These are phyloP conservation scores for Saturnia japonica DNA, from an alignment of 2,888 invertebrate genomes.

Conservation along the genomic window DNA sequence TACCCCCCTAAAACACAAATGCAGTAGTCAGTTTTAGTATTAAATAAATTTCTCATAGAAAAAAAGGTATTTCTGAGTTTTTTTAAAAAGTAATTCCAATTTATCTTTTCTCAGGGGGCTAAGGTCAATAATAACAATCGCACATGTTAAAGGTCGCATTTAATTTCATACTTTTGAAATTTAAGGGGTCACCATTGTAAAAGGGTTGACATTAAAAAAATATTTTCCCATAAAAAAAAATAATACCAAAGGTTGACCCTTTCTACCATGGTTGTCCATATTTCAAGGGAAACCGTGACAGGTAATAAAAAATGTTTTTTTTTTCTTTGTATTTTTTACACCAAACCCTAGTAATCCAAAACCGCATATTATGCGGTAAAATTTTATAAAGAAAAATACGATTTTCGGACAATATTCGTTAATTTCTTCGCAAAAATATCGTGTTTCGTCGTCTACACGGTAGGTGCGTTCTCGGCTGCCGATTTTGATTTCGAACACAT, in stretches of 20 bases:
- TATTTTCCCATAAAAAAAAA: slow-evolving; percentile 38
- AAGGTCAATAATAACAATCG: slow-evolving; percentile 34
- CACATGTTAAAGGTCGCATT: slow-evolving; percentile 22
- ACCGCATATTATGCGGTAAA: slow-evolving; percentile 46
- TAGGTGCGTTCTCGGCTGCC: slow-evolving; percentile 21
- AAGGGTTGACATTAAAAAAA: slow-evolving; percentile 54
- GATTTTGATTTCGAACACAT: slow-evolving; percentile 64
- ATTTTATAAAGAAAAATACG: slow-evolving; percentile 11
- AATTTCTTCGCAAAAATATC: slow-evolving; percentile 23
- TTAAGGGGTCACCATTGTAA: slow-evolving; percentile 49
- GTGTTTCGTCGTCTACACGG: slow-evolving; percentile 13
- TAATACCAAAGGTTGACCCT: slow-evolving; percentile 63
- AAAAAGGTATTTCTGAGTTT: background rate
- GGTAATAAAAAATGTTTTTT: slow-evolving; percentile 53
- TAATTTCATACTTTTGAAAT: slow-evolving; percentile 25
- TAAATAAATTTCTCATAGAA: background rate
- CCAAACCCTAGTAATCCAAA: slow-evolving; percentile 59
- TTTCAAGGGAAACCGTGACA: slow-evolving; percentile 56
- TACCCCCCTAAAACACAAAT: no score
- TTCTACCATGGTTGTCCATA: slow-evolving; percentile 66
- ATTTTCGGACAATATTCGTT: slow-evolving; percentile 20
- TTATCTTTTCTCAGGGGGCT: background rate
- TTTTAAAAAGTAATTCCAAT: background rate
- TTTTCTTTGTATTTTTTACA: slow-evolving; percentile 34
- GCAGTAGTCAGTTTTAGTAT: no score